These are phyloP conservation scores for Albula goreensis DNA, from an alignment of 2,113 vertebrate genomes.

Conservation along the genomic window DNA sequence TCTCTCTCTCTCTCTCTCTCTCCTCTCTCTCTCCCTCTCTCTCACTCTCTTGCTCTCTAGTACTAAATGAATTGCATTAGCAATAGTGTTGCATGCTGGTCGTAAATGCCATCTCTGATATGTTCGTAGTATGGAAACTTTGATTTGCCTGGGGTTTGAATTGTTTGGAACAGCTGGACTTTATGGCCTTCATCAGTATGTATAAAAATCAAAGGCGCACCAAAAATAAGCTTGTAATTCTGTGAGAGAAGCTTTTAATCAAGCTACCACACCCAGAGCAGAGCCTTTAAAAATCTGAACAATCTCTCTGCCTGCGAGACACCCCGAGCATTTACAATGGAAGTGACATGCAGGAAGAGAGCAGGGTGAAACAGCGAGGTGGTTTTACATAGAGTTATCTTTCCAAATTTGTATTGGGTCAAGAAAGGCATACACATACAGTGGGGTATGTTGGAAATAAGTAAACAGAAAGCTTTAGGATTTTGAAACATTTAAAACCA, in stretches of 20 bases:
- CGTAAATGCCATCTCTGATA: constrained; percentile 15
- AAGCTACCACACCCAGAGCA: neutral
- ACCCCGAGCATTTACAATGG: neutral
- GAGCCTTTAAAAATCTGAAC: neutral
- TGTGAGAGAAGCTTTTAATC: neutral
- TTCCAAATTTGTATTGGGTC: neutral
- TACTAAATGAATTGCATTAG: constrained; percentile 63
- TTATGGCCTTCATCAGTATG: constrained; percentile 22
- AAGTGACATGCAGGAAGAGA: neutral
- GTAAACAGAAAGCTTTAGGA: no score
- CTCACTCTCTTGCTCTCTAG: constrained; percentile 8
- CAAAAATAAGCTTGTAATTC: neutral
- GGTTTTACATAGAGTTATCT: neutral
- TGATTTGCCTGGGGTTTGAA: neutral
- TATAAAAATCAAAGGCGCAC: constrained; percentile 21
- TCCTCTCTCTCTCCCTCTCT: constrained; percentile 55
- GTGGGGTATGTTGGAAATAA: no score
- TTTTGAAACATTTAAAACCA: no score
- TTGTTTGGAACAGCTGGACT: constrained; percentile 29
- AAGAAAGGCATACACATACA: neutral
- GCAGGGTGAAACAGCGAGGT: neutral
- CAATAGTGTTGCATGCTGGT: constrained; percentile 55
- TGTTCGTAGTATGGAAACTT: neutral
- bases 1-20: constrained; percentile 55
- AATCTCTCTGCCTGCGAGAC: neutral